Conservation (phyloP, 2,113 vertebrate species). For the Trogon melanurus region DNA sequence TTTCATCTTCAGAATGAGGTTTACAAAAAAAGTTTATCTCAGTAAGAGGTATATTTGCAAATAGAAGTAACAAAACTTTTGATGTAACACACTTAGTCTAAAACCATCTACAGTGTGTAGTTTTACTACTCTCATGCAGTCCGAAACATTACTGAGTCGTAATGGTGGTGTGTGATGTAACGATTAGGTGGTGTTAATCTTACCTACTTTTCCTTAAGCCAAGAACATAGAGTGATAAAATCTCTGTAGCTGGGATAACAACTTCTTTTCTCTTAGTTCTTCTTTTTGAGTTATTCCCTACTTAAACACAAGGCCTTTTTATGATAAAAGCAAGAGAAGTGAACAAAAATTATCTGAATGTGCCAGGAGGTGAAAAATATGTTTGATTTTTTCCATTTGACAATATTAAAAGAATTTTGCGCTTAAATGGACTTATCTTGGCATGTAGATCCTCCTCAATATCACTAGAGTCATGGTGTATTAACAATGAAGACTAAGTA, state of each 20-base stretch:
- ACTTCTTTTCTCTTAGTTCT: not conserved
- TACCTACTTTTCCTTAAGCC: not conserved
- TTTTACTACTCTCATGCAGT: not conserved
- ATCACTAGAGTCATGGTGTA: not conserved
- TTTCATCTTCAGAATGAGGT: not conserved
- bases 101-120: not conserved
- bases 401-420: not conserved
- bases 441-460: not conserved
- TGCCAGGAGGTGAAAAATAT: not conserved
- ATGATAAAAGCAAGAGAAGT: not conserved
- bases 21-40: not conserved
- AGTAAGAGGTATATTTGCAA: not conserved
- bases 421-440: not conserved
- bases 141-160: not conserved
- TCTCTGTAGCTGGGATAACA: not conserved
- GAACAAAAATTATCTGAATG: not conserved
- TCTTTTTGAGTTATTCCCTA: not conserved
- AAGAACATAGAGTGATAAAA: not conserved
- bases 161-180: not conserved
- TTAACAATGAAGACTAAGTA: not conserved
- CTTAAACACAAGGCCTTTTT: not conserved
- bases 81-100: not conserved
- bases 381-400: not conserved
- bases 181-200: not conserved
- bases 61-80: not conserved